Evolutionary conservation across 2,888 invertebrate genomes (phyloP), one percentile per base, ranked within the genome.

Genomic region (Aphidoletes aphidimyza): DNA sequence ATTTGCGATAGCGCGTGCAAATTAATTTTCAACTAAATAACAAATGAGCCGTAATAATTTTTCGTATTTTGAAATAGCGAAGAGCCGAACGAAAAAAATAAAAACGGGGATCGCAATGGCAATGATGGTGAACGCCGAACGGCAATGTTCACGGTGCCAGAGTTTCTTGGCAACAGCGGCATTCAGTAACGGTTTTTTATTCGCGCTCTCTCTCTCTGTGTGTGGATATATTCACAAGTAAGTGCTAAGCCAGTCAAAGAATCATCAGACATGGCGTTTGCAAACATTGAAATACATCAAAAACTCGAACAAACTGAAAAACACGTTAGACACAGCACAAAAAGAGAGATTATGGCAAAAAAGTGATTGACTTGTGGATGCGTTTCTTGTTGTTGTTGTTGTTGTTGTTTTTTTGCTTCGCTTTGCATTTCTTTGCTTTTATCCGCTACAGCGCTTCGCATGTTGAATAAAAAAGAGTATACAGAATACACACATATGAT

Each of bases 281-380:
- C 22, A 54, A 26, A 1, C n/a, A 54, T 22, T 5, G 22, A 19
- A 14, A 30, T 30, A 5, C 6, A n/a, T 3, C 54, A 26, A 30
- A 26, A 69, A n/a, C n/a, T n/a, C 47, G 47, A 11, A 47, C 6
- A 47, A 47, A 47, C 2, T 30, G 30, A 69, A 1, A 14, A 69
- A 69, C 69, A n/a, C n/a, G 69, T 69, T 69, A 34, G 69, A 69
- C 30, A 69, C 69, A 30, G 22, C 6, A 14, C 6, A 42, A 6
- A 54, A 26, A 8, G 34, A 69, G 69, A 69, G 3, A 30, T 30
- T 26, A 14, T 30, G 30, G 69, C 11, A 69, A 69, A 69, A 42
- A 69, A 69, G 69, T 69, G 69, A 69, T 69, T 69, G 69, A 69
- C 69, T 69, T 69, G 69, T 69, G 69, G 69, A 69, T 69, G 34